Base-by-base conservation (phyloP, 2,888 invertebrate species). In the Mythimna ferrago region DNA sequence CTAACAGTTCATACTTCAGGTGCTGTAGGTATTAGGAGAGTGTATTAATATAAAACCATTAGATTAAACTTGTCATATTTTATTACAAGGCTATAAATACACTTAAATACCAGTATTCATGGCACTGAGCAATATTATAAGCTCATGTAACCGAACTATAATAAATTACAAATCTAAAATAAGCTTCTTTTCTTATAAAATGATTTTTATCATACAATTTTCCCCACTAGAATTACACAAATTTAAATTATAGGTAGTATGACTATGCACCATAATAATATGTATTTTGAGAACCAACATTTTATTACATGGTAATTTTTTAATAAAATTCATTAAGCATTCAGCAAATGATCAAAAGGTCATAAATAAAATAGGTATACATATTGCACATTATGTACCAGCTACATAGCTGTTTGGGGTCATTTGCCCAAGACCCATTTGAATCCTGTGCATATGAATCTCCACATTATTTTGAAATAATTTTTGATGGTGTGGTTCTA, bases 381-480 rank as follows among this genome's bases (percentile, higher is more conserved):
- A 77, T 68, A 81, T 79, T 82, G 76, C 78, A 83, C 75, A 73
- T 85, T 89, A 92, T 86, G 89, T 88, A 76, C 92, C 89, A 84
- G 92, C 84, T 78, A 93, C 80, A 82, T 89, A 92, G 85, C 89
- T 93, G 35, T 76, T 86, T 53, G 94, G 88, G 73, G 93, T 90
- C 89, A 93, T 93, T 88, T 93, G 94, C 19, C 96, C 96, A 75
- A 98, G 94, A 41, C 98, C 98, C 93, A 98, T 97, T 93, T 98
- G 98, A 88, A 99, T 98, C 91, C 98, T 98, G 89, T 98, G 98
- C 97, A 99, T 98, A 88, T 99, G 99, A 82, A 98, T 98, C 93
- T 99, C 99, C 9, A 99, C 98, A 92, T 97, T 97, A 93, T 98
- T 98, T 93, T 99, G 98, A 94, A 99, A 99, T 60, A 97, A 96